Evolutionary conservation across 2,113 vertebrate species (phyloP).

Genomic region (Vidua macroura): DNA sequence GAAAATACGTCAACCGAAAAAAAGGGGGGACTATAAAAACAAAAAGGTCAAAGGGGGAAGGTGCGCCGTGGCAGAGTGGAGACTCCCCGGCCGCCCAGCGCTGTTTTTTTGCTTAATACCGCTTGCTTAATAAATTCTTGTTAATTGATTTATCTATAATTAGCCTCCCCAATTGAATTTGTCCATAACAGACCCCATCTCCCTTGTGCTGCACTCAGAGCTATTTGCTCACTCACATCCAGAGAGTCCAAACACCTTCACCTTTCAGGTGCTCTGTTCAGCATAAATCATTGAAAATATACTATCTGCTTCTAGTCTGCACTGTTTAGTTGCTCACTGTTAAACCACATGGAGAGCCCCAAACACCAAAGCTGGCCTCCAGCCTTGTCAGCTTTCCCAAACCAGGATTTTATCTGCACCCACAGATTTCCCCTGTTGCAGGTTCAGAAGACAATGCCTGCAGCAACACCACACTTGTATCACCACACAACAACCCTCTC

Average conservation of each 20-base stretch:
- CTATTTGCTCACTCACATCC: neutral
- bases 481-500: neutral
- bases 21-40: too few relatives aligned
- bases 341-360: neutral
- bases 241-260: neutral
- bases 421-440: neutral
- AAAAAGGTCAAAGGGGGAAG: too few relatives aligned
- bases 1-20: too few relatives aligned
- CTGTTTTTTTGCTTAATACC: too few relatives aligned
- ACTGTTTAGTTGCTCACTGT: neutral
- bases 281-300: neutral
- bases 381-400: neutral
- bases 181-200: neutral
- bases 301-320: neutral
- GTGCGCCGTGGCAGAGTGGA: too few relatives aligned
- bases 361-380: neutral
- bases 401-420: neutral
- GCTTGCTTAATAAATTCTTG: too few relatives aligned
- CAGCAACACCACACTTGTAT: neutral
- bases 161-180: too few relatives aligned
- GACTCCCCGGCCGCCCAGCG: too few relatives aligned
- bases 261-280: neutral
- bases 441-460: neutral
- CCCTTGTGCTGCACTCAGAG: neutral
- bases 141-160: too few relatives aligned